These are phyloP conservation scores for Colius striatus DNA, from an alignment of 2,113 vertebrate genomes.

Conservation along the genomic window DNA sequence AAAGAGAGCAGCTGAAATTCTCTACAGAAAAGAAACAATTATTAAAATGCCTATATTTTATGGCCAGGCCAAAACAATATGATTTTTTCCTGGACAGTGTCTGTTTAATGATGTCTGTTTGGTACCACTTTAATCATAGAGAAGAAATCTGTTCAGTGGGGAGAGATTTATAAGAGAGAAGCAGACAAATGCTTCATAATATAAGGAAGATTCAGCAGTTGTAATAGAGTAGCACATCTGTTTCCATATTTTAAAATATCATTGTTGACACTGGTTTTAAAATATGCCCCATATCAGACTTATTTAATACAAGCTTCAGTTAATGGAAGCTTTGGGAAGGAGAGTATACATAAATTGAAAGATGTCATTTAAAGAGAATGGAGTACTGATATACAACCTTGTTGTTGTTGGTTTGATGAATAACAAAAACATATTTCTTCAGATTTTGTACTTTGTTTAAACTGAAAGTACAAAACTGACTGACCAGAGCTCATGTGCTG, in stretches of 20 bases:
- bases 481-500: neutral
- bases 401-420: neutral
- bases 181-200: neutral
- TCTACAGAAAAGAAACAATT: neutral
- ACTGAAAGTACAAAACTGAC: neutral
- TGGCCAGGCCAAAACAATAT: neutral
- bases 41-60: conserved; percentile 21
- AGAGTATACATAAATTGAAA: neutral
- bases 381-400: neutral
- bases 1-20: neutral
- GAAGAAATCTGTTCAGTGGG: neutral
- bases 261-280: conserved; percentile 26
- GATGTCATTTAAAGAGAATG: neutral
- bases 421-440: neutral
- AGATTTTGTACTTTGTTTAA: neutral
- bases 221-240: conserved; percentile 19
- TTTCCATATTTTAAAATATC: conserved; percentile 40
- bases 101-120: neutral
- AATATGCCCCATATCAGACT: conserved; percentile 14
- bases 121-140: neutral
- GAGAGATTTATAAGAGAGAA: conserved; percentile 3
- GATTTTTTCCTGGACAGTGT: neutral
- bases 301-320: conserved; percentile 38
- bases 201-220: neutral
- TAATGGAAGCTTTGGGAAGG: neutral